Evolutionary conservation across 2,888 invertebrate species (phyloP).

Genomic region (Tetranychus truncatus): DNA sequence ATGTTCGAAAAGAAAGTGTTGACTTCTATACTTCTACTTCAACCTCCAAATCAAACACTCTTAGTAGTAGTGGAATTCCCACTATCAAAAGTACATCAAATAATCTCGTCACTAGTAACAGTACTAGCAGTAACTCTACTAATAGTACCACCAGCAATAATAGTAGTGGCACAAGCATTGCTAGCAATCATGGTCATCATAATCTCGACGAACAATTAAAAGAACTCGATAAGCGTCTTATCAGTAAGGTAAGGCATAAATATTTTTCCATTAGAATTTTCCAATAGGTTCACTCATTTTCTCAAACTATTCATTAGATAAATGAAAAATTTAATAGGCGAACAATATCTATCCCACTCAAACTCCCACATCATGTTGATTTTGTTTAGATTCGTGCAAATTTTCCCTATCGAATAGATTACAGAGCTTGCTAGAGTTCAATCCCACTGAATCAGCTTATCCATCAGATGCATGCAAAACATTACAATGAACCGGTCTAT

Average conservation of each 20-base stretch:
- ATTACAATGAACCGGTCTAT: no score
- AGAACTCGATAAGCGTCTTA: slow-evolving; percentile 36
- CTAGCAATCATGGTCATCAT: slow-evolving; percentile 19
- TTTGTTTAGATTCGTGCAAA: no score
- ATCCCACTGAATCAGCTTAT: no score
- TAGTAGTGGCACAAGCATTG: not conserved
- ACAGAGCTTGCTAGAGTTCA: no score
- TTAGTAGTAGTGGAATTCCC: not conserved
- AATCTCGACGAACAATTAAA: slow-evolving; percentile 54
- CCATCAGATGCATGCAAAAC: no score
- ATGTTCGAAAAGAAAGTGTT: not conserved
- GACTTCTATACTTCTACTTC: not conserved
- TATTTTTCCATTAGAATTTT: no score
- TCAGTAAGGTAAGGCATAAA: slow-evolving; percentile 35
- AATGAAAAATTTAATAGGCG: no score
- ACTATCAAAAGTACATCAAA: not conserved
- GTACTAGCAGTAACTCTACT: not conserved
- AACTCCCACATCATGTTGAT: no score
- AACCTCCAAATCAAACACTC: not conserved
- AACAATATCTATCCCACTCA: no score
- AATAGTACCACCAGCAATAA: not conserved
- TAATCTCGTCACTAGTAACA: slow-evolving; percentile 3
- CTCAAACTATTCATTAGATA: no score
- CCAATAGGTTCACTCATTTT: no score
- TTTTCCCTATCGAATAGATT: no score